phyloP scores from a whole-genome alignment of 2,888 invertebrate species.

The Ctenicera cuprea region DNA sequence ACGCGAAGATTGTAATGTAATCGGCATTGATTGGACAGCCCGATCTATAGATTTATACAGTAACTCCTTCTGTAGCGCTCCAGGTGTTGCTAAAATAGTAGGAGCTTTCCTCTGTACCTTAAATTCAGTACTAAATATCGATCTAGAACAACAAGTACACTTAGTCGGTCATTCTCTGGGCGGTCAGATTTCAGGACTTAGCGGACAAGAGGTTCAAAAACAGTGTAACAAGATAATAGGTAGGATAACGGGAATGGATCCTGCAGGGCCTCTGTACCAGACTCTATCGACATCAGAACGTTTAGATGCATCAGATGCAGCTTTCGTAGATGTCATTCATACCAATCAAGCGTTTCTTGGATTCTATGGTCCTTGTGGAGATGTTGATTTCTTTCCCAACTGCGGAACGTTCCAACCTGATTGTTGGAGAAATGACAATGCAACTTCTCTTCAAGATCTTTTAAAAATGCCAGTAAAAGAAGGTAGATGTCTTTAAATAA shows the following conservation, averaged over 20 bases:
- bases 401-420: constrained; percentile 12
- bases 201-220: neutral
- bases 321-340: constrained; percentile 29
- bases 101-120: neutral
- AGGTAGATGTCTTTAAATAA: no score
- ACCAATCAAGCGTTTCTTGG: neutral
- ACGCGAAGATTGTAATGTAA: constrained; percentile 38
- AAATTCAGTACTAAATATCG: no score
- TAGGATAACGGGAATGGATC: constrained; percentile 30
- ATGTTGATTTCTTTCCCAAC: constrained; percentile 8
- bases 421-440: neutral
- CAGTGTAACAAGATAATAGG: constrained; percentile 2
- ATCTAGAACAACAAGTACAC: neutral
- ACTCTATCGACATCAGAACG: neutral
- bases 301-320: constrained; percentile 22
- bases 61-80: constrained; percentile 15
- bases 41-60: constrained; percentile 27
- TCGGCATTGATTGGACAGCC: constrained; percentile 37
- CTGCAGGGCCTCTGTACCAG: constrained; percentile 23
- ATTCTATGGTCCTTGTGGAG: constrained; percentile 5
- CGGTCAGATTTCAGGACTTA: neutral
- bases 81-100: neutral
- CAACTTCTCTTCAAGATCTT: no score
- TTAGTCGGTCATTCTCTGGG: constrained; percentile 5
- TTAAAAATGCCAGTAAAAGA: no score